Conservation (phyloP, 1,140 invertebrate species). For the Platyscapa corneri region DNA sequence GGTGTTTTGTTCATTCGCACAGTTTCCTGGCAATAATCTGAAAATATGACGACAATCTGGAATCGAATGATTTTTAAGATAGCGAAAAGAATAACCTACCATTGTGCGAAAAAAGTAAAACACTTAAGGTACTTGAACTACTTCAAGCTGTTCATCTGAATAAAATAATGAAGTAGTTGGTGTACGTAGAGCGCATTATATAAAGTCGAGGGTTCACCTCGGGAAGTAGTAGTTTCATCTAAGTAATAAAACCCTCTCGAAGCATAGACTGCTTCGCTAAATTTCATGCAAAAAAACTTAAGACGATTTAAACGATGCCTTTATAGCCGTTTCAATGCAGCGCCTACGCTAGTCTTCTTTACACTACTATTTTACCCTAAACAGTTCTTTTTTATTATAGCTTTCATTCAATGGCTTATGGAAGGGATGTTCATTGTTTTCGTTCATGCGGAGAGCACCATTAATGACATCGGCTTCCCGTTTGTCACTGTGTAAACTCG, state of each 20-base stretch:
- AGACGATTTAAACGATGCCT: conserved; percentile 48
- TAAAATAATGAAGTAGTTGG: conserved; percentile 20
- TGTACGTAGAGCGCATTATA: background rate
- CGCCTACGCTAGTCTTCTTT: background rate
- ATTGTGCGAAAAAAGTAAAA: too few relatives aligned
- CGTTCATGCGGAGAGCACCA: too few relatives aligned
- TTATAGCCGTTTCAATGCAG: conserved; percentile 53
- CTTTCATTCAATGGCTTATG: too few relatives aligned
- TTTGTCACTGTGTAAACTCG: too few relatives aligned
- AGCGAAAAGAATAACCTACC: too few relatives aligned
- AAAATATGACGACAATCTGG: too few relatives aligned
- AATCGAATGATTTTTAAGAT: too few relatives aligned
- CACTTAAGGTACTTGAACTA: conserved; percentile 5
- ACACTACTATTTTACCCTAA: background rate
- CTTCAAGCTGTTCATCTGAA: conserved; percentile 13
- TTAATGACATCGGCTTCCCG: too few relatives aligned
- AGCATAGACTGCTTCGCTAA: conserved; percentile 46
- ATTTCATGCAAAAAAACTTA: conserved; percentile 53
- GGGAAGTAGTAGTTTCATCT: conserved; percentile 47
- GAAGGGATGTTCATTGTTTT: too few relatives aligned
- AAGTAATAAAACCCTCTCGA: conserved; percentile 43
- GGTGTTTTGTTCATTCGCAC: too few relatives aligned
- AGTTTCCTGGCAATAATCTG: too few relatives aligned
- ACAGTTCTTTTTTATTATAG: background rate
- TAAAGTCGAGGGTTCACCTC: conserved; percentile 31